phyloP scores from a whole-genome alignment of 2,797 vertebrate species.

The Nyctalus aviator region DNA sequence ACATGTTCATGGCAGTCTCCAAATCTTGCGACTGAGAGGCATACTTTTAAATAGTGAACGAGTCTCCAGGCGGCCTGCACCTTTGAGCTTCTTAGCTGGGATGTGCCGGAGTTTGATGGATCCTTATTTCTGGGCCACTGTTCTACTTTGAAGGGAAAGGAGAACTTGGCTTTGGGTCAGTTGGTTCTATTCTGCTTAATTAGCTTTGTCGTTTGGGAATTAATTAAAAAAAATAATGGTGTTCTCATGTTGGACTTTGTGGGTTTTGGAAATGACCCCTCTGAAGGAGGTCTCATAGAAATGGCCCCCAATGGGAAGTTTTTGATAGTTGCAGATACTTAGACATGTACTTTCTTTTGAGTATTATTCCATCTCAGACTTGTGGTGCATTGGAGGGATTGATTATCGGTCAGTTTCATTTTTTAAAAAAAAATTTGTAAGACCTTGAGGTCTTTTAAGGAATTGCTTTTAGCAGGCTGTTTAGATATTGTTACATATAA shows the following conservation, averaged over 20 bases:
- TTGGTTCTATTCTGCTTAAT: conserved; percentile 11
- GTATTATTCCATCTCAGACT: conserved; percentile 23
- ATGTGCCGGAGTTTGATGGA: not conserved
- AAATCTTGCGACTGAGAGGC: not conserved
- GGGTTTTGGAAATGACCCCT: conserved; percentile 48
- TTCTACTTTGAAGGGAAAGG: not conserved
- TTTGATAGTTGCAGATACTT: conserved; percentile 12
- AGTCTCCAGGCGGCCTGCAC: not conserved
- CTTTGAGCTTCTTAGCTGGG: conserved; percentile 4
- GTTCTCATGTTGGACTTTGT: not conserved
- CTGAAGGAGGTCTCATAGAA: not conserved
- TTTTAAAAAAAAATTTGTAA: not conserved
- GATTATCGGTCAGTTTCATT: conserved; percentile 28
- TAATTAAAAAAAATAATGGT: not conserved
- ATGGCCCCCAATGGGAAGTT: not conserved
- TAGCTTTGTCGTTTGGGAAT: conserved; percentile 46
- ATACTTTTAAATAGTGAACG: not conserved
- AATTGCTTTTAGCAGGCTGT: conserved; percentile 52
- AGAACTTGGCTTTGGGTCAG: conserved; percentile 48
- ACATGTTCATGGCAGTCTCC: not conserved
- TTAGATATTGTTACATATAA: conserved; percentile 43
- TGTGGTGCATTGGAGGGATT: conserved; percentile 5
- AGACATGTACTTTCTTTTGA: conserved; percentile 35
- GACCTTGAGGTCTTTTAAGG: conserved; percentile 4
- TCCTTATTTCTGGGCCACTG: conserved; percentile 15